phyloP scores from a whole-genome alignment of 2,113 vertebrate species.

The Tringa solitaria region DNA sequence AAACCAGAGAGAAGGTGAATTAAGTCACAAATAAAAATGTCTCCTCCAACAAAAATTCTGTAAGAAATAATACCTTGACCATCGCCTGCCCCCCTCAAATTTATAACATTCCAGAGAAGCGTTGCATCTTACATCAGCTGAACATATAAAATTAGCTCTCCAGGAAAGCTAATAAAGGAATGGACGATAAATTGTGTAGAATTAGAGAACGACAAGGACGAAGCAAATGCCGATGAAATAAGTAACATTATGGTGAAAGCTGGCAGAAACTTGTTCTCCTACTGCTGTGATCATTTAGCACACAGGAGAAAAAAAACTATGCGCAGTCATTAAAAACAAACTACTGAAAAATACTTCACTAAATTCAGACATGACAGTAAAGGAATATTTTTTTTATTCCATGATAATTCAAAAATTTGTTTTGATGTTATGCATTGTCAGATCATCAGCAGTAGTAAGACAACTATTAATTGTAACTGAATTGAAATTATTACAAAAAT shows the following conservation, averaged over 20 bases:
- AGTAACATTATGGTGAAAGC: not conserved
- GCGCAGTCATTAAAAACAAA: not conserved
- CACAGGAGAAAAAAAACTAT: not conserved
- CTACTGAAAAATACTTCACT: not conserved
- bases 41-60: not conserved
- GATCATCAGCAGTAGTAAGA: not conserved
- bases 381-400: not conserved
- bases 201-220: not conserved
- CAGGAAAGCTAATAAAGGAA: not conserved
- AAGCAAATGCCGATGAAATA: not conserved
- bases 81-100: not conserved
- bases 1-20: not conserved
- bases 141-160: not conserved
- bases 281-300: not conserved
- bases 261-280: not conserved
- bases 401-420: not conserved
- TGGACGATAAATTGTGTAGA: not conserved
- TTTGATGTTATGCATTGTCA: not conserved
- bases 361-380: not conserved
- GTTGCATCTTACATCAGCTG: not conserved
- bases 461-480: not conserved
- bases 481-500: not conserved
- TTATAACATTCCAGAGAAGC: not conserved
- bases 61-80: not conserved
- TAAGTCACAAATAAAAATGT: not conserved